Conservation (phyloP, 35 echinoderm and acorn worm genomes). For the Hemicentrotus pulcherrimus region DNA sequence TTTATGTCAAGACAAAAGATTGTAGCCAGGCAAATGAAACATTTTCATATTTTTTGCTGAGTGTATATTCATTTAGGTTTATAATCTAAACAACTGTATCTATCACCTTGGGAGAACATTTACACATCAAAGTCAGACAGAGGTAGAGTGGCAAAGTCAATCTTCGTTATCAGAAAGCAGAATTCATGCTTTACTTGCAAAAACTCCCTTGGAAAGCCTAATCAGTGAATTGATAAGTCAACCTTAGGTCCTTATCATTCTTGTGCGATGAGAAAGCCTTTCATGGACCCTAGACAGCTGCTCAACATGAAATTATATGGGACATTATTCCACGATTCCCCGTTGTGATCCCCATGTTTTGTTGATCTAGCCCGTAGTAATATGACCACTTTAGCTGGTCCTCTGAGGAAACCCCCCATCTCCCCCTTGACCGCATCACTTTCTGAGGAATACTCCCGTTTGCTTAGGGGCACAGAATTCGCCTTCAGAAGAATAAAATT, state of each 20-base stretch:
- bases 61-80: not conserved
- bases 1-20: not conserved
- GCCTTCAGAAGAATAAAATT: not conserved
- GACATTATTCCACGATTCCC: not conserved
- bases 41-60: too few relatives aligned
- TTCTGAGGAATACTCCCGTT: not conserved
- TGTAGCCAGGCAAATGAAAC: not conserved
- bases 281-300: not conserved
- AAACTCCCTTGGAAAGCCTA: not conserved
- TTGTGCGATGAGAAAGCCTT: not conserved
- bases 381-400: slow-evolving; percentile 25
- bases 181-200: not conserved
- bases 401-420: not conserved
- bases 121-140: not conserved
- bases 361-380: slow-evolving; percentile 8
- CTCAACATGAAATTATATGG: not conserved
- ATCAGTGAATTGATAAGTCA: not conserved
- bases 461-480: not conserved
- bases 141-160: not conserved
- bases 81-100: not conserved
- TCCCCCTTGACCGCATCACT: not conserved
- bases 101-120: not conserved
- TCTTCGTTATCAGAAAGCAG: not conserved
- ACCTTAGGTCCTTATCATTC: not conserved
- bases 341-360: not conserved